Base-by-base conservation (phyloP, 2,888 invertebrate genomes). In the Argyresthia goedartella region DNA sequence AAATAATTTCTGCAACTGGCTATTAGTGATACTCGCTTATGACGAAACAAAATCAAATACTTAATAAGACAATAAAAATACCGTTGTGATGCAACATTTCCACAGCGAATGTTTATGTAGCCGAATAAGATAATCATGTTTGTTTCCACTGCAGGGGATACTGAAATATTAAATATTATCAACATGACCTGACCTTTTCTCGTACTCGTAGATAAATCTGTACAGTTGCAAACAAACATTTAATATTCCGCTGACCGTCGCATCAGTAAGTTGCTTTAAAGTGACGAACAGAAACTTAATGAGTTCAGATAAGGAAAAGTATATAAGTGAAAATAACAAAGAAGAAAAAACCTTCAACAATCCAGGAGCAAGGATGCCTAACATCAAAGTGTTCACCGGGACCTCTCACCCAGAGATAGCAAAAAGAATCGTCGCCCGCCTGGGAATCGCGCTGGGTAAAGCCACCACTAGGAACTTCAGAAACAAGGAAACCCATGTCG, bases 301-400 rank as follows among this genome's bases (percentile, higher is more conserved):
- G 84, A 74, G 66, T 72, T 63, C 74, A 50, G 67, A 70, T 59
- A 63, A 67, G 54, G 65, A 58, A 51, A 58, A 64, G 10, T 3
- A 9, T 9, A 2, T 39, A n/a, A 39, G n/a, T 39, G 10, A 39
- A 39, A 9, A 11, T n/a, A n/a, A n/a, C 1, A 1, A 39, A 39
- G n/a, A 39, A n/a, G 39, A 39, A 39, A 39, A n/a, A n/a, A 39
- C 39, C 8, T 67, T 73, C 53, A 65, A 61, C 14, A 67, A 73
- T 53, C 74, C 73, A 52, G 68, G 72, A 56, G 66, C 74, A 52
- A 86, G 89, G 88, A 99, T 99, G 99, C 99, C 99, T 67, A 99
- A 99, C 86, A 99, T 99, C 69, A 99, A 99, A 90, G 95, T 99
- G 63, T 99, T 99, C 86, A 95, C 96, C 70, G 99, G 99, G 57